Conservation (phyloP, 2,888 invertebrate genomes). For the Pandemis cinnamomeana region DNA sequence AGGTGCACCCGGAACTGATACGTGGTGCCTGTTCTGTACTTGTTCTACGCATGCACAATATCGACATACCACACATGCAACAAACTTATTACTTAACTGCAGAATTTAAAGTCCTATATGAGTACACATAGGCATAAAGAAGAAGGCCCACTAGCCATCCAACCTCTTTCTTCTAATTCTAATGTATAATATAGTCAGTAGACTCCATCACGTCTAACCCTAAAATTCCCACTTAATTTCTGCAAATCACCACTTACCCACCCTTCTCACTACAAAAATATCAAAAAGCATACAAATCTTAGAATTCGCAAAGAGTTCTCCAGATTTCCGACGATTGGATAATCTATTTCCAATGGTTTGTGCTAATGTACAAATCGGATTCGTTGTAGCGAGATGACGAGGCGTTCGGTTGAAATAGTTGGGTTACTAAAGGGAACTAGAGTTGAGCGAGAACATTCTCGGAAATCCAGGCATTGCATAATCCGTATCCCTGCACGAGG, state of each 20-base stretch:
- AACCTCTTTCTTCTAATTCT: too few species aligned
- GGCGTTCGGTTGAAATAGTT: conserved; percentile 23
- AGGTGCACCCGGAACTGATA: too few species aligned
- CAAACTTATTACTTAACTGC: too few species aligned
- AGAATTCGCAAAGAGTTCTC: conserved; percentile 4
- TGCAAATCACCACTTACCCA: neutral
- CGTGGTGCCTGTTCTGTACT: too few species aligned
- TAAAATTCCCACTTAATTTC: neutral
- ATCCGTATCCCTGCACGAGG: neutral
- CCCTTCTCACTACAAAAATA: neutral
- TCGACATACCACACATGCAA: too few species aligned
- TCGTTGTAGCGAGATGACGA: conserved; percentile 26
- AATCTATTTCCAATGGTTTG: conserved; percentile 26
- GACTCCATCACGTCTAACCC: neutral
- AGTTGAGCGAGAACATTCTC: neutral
- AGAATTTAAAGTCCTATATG: too few species aligned
- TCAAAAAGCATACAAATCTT: conserved; percentile 3
- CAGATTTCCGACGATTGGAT: conserved; percentile 6
- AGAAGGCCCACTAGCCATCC: too few species aligned
- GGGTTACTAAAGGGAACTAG: neutral
- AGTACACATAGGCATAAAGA: too few species aligned
- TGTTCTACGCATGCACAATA: too few species aligned
- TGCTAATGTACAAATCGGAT: conserved; percentile 33
- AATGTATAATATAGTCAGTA: too few species aligned
- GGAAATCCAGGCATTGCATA: neutral